Evolutionary conservation across 2,113 vertebrate genomes (phyloP).

Genomic region (Nicator chloris): DNA sequence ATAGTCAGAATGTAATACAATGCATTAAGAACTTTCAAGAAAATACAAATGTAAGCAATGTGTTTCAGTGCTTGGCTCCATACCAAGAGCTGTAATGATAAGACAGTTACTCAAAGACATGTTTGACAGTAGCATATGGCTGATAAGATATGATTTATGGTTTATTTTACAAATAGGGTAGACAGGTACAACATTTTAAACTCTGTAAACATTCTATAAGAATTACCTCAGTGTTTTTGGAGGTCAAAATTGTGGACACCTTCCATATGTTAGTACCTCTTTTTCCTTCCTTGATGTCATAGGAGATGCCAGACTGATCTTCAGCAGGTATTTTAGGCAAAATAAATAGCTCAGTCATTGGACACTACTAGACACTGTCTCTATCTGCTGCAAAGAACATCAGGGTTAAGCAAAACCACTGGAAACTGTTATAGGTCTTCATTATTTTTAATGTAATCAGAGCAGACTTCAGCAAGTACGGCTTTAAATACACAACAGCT

Average conservation of each 20-base stretch:
- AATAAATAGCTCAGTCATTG: neutral
- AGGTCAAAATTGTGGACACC: neutral
- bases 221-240: neutral
- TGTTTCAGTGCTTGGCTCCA: neutral
- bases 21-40: neutral
- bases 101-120: neutral
- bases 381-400: neutral
- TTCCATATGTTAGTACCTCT: neutral
- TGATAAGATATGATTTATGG: neutral
- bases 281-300: neutral
- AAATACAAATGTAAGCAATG: neutral
- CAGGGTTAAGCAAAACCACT: neutral
- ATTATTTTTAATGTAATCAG: neutral
- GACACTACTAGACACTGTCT: neutral
- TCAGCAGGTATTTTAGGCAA: neutral
- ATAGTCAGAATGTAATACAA: neutral
- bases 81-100: neutral
- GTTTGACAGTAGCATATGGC: neutral
- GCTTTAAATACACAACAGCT: neutral
- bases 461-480: neutral
- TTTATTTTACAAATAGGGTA: neutral
- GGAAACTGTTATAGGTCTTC: neutral
- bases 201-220: neutral
- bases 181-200: neutral
- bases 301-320: neutral